These are phyloP conservation scores for Diarsia mendica DNA, from an alignment of 2,888 invertebrate genomes.

Conservation along the genomic window DNA sequence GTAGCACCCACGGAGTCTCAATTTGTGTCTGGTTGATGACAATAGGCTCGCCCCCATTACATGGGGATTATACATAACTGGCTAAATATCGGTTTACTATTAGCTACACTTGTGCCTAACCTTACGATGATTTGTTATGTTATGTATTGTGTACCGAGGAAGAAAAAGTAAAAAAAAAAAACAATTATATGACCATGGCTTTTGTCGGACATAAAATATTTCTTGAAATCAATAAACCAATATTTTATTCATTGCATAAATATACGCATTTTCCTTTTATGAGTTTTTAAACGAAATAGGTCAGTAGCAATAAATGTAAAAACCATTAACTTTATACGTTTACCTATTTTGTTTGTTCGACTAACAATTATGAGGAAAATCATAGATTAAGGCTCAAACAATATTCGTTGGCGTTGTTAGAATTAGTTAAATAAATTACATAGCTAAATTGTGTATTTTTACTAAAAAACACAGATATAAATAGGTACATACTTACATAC, in stretches of 20 bases:
- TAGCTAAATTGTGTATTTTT: not conserved
- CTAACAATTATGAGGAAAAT: slow-evolving; percentile 49
- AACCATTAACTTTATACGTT: slow-evolving; percentile 10
- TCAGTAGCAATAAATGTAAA: slow-evolving; percentile 5
- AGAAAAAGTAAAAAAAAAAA: not conserved
- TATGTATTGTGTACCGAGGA: not conserved
- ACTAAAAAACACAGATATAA: not conserved
- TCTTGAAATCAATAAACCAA: not conserved
- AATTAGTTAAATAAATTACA: not conserved
- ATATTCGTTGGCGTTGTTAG: not conserved
- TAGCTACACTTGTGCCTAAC: not conserved
- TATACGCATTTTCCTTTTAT: not conserved
- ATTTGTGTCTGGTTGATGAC: too few species aligned
- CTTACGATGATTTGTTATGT: not conserved
- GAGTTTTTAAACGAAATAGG: slow-evolving; percentile 9
- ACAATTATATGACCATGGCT: not conserved
- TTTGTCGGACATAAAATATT: not conserved
- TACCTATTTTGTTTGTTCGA: slow-evolving; percentile 2
- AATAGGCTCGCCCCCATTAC: too few species aligned
- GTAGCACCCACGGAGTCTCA: too few species aligned
- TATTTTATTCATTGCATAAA: not conserved
- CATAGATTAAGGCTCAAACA: slow-evolving; percentile 1
- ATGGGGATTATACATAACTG: too few species aligned
- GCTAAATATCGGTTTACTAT: too few species aligned
- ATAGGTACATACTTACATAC: too few species aligned